These are phyloP conservation scores for Ophthalmolycus amberensis DNA, from an alignment of 2,113 vertebrate genomes.

Conservation along the genomic window DNA sequence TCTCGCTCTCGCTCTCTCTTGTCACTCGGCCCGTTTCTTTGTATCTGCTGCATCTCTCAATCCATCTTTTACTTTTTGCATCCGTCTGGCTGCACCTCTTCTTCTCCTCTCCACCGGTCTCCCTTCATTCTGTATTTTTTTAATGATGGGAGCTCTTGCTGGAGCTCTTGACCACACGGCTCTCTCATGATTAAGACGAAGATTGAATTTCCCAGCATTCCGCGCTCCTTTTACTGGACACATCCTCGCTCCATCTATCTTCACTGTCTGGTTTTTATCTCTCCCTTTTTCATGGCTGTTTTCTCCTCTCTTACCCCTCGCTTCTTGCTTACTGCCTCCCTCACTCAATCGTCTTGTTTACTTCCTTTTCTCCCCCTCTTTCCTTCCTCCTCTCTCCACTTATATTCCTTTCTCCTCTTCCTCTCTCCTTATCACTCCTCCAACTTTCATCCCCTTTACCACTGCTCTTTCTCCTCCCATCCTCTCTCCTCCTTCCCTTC, in stretches of 20 bases:
- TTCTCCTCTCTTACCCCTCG: neutral
- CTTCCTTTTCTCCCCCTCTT: neutral
- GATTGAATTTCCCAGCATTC: neutral
- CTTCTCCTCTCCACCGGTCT: neutral
- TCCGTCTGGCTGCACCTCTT: slow-evolving; percentile 23
- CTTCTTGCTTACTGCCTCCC: slow-evolving; percentile 1
- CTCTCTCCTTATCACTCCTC: neutral
- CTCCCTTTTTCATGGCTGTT: neutral
- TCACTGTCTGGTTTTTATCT: slow-evolving; percentile 9
- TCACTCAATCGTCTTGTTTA: neutral
- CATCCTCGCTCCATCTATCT: slow-evolving; percentile 19
- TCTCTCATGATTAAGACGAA: slow-evolving; percentile 11
- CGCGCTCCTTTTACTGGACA: neutral
- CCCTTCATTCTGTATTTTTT: neutral
- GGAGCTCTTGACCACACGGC: neutral
- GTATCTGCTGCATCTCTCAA: slow-evolving; percentile 27
- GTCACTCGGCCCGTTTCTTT: slow-evolving; percentile 33
- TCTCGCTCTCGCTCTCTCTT: no score
- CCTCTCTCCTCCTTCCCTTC: neutral
- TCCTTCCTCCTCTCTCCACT: neutral
- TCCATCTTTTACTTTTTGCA: slow-evolving; percentile 18
- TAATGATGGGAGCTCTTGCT: neutral
- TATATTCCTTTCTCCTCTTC: neutral
- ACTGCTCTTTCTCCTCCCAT: slow-evolving; percentile 16
- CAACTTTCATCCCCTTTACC: slow-evolving; percentile 22